phyloP scores from a whole-genome alignment of 2,113 vertebrate species.

The Scomber scombrus region DNA sequence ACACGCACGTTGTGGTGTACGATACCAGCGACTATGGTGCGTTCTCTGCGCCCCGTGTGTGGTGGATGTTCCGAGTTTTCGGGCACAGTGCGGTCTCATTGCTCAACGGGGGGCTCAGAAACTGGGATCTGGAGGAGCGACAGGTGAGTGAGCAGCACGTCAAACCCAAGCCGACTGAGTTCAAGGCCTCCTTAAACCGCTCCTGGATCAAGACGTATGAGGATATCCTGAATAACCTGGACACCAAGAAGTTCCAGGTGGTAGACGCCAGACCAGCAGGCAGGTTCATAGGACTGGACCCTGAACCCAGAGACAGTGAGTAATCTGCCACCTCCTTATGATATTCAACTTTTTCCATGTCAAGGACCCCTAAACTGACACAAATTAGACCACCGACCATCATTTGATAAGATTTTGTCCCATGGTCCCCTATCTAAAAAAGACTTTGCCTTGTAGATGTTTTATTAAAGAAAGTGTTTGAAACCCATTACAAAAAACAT shows the following conservation, averaged over 20 bases:
- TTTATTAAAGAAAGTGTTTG: too few relatives aligned
- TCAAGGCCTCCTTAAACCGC: conserved; percentile 83
- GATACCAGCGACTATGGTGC: conserved; percentile 92
- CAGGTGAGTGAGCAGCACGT: conserved; percentile 74
- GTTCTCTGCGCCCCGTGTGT: conserved; percentile 91
- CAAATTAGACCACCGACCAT: too few relatives aligned
- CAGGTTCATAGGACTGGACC: conserved; percentile 89
- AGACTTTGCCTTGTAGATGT: too few relatives aligned
- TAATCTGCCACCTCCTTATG: not conserved
- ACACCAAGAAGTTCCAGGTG: conserved; percentile 86
- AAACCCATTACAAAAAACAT: too few relatives aligned
- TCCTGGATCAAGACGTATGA: conserved; percentile 88
- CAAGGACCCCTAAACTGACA: too few relatives aligned
- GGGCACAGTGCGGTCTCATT: conserved; percentile 91
- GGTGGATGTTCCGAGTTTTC: conserved; percentile 98
- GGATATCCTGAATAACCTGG: conserved; percentile 90
- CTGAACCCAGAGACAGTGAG: conserved; percentile 93
- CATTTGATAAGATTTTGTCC: too few relatives aligned
- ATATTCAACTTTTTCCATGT: too few relatives aligned
- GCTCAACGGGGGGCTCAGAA: conserved; percentile 89
- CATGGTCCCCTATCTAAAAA: too few relatives aligned
- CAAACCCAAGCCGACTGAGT: conserved; percentile 77
- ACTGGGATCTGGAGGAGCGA: conserved; percentile 88
- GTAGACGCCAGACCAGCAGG: conserved; percentile 90
- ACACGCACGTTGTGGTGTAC: conserved; percentile 93